Evolutionary conservation across 2,113 vertebrate genomes (phyloP), one percentile per base, ranked within the genome.

Genomic region (Hippocampus barbouri): DNA sequence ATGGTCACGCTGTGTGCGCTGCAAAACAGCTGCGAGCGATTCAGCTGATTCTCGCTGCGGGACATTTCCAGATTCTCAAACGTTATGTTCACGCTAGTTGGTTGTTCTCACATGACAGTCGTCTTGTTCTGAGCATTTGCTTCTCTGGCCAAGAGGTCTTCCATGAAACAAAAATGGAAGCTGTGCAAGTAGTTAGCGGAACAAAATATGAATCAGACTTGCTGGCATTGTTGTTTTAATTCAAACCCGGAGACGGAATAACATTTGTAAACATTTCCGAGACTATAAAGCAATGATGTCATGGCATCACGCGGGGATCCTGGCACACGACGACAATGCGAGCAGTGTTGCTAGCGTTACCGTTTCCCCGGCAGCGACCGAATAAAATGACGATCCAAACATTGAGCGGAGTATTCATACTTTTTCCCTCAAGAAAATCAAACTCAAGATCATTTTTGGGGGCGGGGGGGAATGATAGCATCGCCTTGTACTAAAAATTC

Each of bases 11-110:
- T 49, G 45, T 15, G 23, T 23, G 54, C n/a, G 70, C 49, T 66
- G 62, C 66, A 41, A 21, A 72, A 74, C 74, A 71, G 64, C 51
- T 59, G 68, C 61, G 23, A 16, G 38, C 38, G 72, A 57, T 41
- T 72, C 68, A 18, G 34, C 62, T n/a, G 62, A 64, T 27, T 53
- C 59, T 2, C 0, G 45, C 69, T 66, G 2, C 1, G 59, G 71
- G 75, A 70, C 57, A 8, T 60, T 62, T 59, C 18, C 18, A 34
- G 40, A n/a, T 41, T 6, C 20, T 43, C 5, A 7, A 60, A 43
- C 38, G 2, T 2, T 11, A 23, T 18, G 62, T 64, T n/a, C 62
- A 43, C 38, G 38, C 34, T 12, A 9, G 2, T n/a, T n/a, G 34
- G 34, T 1, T 63, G 9, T 41, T 63, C 20, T 63, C 30, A 41